Evolutionary conservation across 2,888 invertebrate genomes (phyloP).

Genomic region (Lasioglossum marginatum): DNA sequence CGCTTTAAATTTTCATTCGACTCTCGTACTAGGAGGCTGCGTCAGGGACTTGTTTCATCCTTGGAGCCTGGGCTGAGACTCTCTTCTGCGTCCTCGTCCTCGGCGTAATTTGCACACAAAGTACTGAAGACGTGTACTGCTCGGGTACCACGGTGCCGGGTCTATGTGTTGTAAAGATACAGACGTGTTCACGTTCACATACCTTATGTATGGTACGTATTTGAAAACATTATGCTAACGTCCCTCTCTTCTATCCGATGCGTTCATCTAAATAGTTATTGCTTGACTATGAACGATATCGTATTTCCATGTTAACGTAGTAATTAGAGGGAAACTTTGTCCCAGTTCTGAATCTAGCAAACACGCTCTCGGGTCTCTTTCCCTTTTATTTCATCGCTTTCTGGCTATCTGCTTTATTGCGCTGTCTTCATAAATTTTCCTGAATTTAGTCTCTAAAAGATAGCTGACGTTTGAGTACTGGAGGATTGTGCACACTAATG

Average conservation of each 20-base stretch:
- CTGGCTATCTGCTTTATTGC: not conserved
- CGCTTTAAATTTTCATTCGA: slow-evolving; percentile 71
- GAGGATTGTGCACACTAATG: not conserved
- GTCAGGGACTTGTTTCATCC: slow-evolving; percentile 73
- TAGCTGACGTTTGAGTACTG: not conserved
- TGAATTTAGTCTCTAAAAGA: not conserved
- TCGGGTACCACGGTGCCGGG: slow-evolving; percentile 49
- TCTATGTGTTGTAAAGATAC: slow-evolving; percentile 44
- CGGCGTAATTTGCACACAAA: slow-evolving; percentile 84
- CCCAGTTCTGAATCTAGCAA: not conserved
- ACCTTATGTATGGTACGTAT: slow-evolving; percentile 66
- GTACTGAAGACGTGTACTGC: slow-evolving; percentile 75
- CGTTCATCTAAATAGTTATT: slow-evolving; percentile 38
- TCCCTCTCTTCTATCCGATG: slow-evolving; percentile 50
- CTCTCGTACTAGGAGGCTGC: slow-evolving; percentile 68
- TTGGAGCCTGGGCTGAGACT: slow-evolving; percentile 70
- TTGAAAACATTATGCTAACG: slow-evolving; percentile 81
- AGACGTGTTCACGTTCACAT: slow-evolving; percentile 59
- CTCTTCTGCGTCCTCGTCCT: slow-evolving; percentile 76
- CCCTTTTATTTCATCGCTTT: not conserved
- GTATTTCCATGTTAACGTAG: slow-evolving; percentile 35
- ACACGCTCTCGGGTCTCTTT: not conserved
- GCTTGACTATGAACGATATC: slow-evolving; percentile 32
- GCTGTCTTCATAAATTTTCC: not conserved
- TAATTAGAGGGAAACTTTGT: slow-evolving; percentile 8